A percentile compares a stretch with the other conserved stretches of the same genome.
Evolutionary conservation across 2,797 vertebrate genomes (phyloP).

Genomic region (Pipistrellus pygmaeus): DNA sequence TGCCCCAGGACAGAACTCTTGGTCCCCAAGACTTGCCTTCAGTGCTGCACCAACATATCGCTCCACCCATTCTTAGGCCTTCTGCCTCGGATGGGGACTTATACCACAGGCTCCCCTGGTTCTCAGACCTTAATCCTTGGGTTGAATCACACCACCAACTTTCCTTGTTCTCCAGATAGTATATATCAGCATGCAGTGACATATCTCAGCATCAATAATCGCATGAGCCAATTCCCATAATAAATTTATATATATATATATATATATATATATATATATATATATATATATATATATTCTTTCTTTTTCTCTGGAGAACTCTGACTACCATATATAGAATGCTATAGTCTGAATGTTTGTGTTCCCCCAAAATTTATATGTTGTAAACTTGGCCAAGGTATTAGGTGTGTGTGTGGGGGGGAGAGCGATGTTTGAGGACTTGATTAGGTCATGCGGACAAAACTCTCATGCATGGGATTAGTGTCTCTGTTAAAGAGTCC

Average conservation of each 20-base stretch:
- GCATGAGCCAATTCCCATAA: background rate
- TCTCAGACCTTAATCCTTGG: background rate
- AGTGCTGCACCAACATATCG: background rate
- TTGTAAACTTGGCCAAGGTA: background rate
- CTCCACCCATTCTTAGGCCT: background rate
- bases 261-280: background rate
- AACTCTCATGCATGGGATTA: background rate
- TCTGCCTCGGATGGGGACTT: background rate
- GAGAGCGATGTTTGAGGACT: background rate
- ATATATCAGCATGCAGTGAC: background rate
- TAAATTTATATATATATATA: background rate
- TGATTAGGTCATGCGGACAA: background rate
- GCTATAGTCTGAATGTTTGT: background rate
- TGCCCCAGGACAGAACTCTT: background rate
- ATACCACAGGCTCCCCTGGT: background rate
- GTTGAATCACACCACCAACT: too few species aligned
- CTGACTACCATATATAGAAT: background rate
- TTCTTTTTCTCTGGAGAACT: background rate
- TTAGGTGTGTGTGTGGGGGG: background rate
- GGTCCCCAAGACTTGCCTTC: background rate
- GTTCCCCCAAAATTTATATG: background rate
- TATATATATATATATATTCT: background rate
- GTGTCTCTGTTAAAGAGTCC: background rate
- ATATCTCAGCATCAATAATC: background rate
- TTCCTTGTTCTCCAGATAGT: background rate